Evolutionary conservation across 2,797 vertebrate species (phyloP), one percentile per base, ranked within the genome.

Genomic region (Ctenosaura bakeri): DNA sequence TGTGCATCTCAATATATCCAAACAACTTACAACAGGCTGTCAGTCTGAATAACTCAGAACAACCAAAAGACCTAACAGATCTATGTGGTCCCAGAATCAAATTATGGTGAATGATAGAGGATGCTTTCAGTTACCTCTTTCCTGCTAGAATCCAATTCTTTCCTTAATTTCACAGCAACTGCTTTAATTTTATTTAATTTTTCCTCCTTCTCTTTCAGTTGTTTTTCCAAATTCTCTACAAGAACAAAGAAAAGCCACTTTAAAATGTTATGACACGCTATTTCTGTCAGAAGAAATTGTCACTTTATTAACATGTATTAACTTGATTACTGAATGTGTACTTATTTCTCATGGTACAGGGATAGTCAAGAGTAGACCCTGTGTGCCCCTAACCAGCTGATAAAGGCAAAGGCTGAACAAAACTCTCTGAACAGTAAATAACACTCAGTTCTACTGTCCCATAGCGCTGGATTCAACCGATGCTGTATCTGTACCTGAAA

Each of bases 91-190:
- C 13, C 26, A 50, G 18, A n/a, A 22, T 42, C 35, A 64, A 7
- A 62, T 81, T 62, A 84, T 26, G 1, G 7, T 32, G 20, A 0
- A 32, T 8, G 93, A 22, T 77, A 87, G 0, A 0, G 35, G 88
- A 10, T 32, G 94, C 42, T 2, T 83, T 3, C 92, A 5, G 42
- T 89, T 97, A 99, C 99, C 98, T 99, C 98, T 96, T 98, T 99
- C 96, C 97, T 98, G 93, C 97, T 98, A 89, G 85, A 95, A 93
- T 99, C 98, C 94, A 99, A 96, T 94, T 99, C 99, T 95, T 99
- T 99, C 95, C 98, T 99, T 85, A 99, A 98, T 97, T 99, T 99
- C 88, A 99, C 97, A 69, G 99, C 99, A 76, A 99, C 98, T 24
- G 98, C 97, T 96, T 99, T 99, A 88, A 99, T 98, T 97, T 99